phyloP scores from a whole-genome alignment of 2,797 vertebrate genomes.

The Phrynocephalus forsythii region DNA sequence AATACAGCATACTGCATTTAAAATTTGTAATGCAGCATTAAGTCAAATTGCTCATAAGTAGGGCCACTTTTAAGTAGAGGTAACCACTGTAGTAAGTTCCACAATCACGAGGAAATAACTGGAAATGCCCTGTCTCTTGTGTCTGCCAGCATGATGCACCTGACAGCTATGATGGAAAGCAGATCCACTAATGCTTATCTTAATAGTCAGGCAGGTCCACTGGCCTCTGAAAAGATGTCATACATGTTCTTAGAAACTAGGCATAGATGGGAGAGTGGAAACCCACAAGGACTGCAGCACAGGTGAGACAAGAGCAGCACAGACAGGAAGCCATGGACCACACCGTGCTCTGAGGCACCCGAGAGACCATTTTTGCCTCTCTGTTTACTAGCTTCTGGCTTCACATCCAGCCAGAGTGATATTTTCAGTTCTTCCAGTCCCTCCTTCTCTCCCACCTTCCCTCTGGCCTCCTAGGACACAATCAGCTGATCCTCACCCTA shows the following conservation, averaged over 20 bases:
- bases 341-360: not conserved
- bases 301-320: not conserved
- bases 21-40: too few relatives aligned
- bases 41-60: too few relatives aligned
- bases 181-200: not conserved
- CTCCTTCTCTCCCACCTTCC: conserved; percentile 6
- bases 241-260: not conserved
- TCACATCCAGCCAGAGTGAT: not conserved
- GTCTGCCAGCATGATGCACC: too few relatives aligned
- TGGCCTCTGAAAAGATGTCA: not conserved
- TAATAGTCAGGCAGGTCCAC: not conserved
- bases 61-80: too few relatives aligned
- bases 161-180: not conserved
- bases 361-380: not conserved
- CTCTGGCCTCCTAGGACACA: not conserved
- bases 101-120: too few relatives aligned
- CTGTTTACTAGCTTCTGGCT: not conserved
- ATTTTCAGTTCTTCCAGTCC: not conserved
- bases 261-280: not conserved
- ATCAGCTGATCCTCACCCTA: conserved; percentile 22
- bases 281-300: not conserved
- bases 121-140: too few relatives aligned
- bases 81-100: not conserved
- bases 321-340: not conserved
- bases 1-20: too few relatives aligned